These are phyloP conservation scores for Platygyra sinensis DNA, from an alignment of 64 coral and sea anemone genomes.

Conservation along the genomic window DNA sequence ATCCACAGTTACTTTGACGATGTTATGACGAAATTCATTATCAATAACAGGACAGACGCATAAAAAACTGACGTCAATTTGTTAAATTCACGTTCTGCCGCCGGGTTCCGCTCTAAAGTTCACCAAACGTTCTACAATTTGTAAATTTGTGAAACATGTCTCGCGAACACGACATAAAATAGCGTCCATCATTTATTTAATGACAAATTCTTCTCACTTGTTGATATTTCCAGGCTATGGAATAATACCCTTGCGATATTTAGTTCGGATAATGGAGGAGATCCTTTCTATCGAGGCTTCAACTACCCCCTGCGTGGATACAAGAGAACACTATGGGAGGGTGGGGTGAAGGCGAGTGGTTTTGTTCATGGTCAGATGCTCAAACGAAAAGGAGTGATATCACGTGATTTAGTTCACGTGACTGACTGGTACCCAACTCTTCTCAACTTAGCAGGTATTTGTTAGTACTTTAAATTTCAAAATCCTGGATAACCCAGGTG, in stretches of 20 bases:
- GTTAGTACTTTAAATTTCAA: too few relatives aligned
- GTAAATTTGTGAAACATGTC: too few relatives aligned
- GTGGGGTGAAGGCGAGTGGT: slow-evolving; percentile 43
- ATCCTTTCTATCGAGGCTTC: slow-evolving; percentile 33
- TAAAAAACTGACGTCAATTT: too few relatives aligned
- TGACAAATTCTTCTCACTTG: background rate
- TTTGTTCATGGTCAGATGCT: slow-evolving; percentile 65
- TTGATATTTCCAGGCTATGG: slow-evolving; percentile 20
- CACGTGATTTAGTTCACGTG: slow-evolving; percentile 38
- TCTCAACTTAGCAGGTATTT: slow-evolving; percentile 20
- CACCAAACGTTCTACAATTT: too few relatives aligned
- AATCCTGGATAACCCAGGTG: too few relatives aligned
- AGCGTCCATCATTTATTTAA: too few relatives aligned
- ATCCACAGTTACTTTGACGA: too few relatives aligned
- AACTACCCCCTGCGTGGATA: slow-evolving; percentile 50
- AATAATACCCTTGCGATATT: slow-evolving; percentile 53
- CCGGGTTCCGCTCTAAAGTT: too few relatives aligned
- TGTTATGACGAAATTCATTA: too few relatives aligned
- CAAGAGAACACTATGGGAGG: slow-evolving; percentile 55
- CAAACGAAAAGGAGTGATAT: slow-evolving; percentile 24
- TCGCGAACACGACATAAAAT: too few relatives aligned
- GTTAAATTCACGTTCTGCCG: too few relatives aligned
- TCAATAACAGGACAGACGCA: too few relatives aligned
- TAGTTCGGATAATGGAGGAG: slow-evolving; percentile 55
- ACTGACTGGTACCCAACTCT: slow-evolving; percentile 69